Evolutionary conservation across 2,888 invertebrate genomes (phyloP), one percentile per base, ranked within the genome.

Genomic region (Cylloceria caligata): DNA sequence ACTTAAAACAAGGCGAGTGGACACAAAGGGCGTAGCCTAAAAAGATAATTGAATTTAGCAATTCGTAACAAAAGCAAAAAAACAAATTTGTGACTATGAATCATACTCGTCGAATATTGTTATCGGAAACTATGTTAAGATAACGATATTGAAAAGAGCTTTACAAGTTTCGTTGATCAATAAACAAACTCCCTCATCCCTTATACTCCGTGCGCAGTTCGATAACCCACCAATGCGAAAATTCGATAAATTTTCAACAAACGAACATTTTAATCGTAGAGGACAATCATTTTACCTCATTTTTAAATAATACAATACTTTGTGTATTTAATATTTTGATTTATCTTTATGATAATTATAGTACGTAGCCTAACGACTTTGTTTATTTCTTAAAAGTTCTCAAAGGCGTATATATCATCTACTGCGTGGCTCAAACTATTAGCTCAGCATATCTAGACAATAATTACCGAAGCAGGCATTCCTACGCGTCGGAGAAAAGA

Each of bases 391-490:
- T n/a, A 34, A 36, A 64, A 39, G 64, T n/a, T 4, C 4, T 19
- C 21, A 4, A 5, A 62, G 9, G 24, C 36, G 64, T 42, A 42
- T 19, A 64, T 34, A 2, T 9, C 55, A n/a, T 57, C 13, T 55
- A 69, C 34, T 60, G 60, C 60, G 60, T 36, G 39, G 60, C 30
- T 39, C 72, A 30, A 21, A 57, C 60, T 67, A 78, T 67, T 82
- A 71, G 79, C 75, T 77, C 81, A 64, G 72, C 67, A 64, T 74
- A 62, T 72, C 83, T 72, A 80, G 81, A 83, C 80, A 82, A 81
- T 82, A 80, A 85, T 83, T 81, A 83, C 78, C 60, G 69, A 60
- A 72, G 77, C 81, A 47, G 52, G 73, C 83, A 83, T 85, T 83
- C 82, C 81, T 64, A 60, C 72, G 80, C 64, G 68, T 60, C 62